Percentiles rank a stretch among this genome's conserved stretches.
Evolutionary conservation across 1,140 invertebrate genomes (phyloP).

Genomic region (Delia radicum): DNA sequence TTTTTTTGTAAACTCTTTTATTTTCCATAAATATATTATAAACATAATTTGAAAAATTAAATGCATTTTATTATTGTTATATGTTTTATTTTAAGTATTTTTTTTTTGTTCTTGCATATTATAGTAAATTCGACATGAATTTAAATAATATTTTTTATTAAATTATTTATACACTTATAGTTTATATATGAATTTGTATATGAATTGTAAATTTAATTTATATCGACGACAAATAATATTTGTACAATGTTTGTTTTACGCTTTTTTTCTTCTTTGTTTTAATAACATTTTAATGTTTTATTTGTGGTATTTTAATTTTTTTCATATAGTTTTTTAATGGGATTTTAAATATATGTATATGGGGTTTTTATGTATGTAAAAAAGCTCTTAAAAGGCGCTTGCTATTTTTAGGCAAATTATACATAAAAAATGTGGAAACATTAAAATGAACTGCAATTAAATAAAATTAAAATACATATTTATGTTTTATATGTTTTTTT

Average conservation of each 20-base stretch:
- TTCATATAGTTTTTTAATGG: too few species aligned
- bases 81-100: not conserved
- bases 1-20: not conserved
- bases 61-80: not conserved
- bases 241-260: slow-evolving; percentile 5
- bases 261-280: not conserved
- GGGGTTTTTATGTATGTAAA: slow-evolving; percentile 15
- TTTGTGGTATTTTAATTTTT: slow-evolving; percentile 9
- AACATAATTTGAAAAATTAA: not conserved
- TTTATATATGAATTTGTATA: not conserved
- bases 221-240: not conserved
- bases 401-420: slow-evolving; percentile 4
- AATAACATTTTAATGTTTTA: not conserved
- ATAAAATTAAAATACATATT: not conserved
- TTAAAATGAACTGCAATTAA: not conserved
- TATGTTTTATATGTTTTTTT: slow-evolving; percentile 13
- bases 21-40: not conserved
- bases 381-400: slow-evolving; percentile 30
- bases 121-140: not conserved
- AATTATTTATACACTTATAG: not conserved
- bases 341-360: too few species aligned
- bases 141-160: not conserved
- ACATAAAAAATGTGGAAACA: not conserved
- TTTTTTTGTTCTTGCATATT: not conserved
- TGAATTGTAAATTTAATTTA: not conserved